Evolutionary conservation across 2,113 vertebrate species (phyloP).

Genomic region (Oceanites oceanicus): DNA sequence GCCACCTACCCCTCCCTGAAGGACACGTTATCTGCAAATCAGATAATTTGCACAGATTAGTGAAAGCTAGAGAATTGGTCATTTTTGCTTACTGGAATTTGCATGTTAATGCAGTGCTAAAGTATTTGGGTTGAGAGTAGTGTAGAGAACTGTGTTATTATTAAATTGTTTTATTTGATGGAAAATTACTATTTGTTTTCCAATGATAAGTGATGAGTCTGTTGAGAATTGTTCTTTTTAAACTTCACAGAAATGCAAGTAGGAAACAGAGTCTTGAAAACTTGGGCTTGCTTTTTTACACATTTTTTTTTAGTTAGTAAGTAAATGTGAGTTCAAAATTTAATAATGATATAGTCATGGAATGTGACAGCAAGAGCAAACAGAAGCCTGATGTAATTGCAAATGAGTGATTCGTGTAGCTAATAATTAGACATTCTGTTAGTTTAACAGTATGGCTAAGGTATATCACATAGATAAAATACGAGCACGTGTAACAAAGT

Average conservation of each 20-base stretch:
- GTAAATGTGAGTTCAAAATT: not conserved
- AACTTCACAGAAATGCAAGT: not conserved
- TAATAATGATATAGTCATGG: not conserved
- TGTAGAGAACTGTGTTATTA: not conserved
- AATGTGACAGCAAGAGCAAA: slow-evolving; percentile 2
- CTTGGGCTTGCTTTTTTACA: not conserved
- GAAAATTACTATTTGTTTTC: not conserved
- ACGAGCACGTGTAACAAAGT: not conserved
- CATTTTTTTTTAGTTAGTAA: not conserved
- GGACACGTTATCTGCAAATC: not conserved
- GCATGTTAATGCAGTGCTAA: not conserved
- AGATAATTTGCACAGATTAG: not conserved
- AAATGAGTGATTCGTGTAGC: slow-evolving; percentile 17
- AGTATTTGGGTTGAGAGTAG: not conserved
- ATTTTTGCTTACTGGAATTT: not conserved
- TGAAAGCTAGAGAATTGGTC: not conserved
- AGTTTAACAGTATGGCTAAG: not conserved
- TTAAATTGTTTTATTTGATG: not conserved
- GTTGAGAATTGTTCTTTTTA: not conserved
- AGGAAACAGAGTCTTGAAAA: not conserved
- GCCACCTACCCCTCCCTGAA: not conserved
- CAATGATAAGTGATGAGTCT: not conserved
- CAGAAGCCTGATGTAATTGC: not conserved
- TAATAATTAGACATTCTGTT: slow-evolving; percentile 12
- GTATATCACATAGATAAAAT: not conserved